These are phyloP conservation scores for Anorthoa munda DNA, from an alignment of 2,888 invertebrate genomes.

Conservation along the genomic window DNA sequence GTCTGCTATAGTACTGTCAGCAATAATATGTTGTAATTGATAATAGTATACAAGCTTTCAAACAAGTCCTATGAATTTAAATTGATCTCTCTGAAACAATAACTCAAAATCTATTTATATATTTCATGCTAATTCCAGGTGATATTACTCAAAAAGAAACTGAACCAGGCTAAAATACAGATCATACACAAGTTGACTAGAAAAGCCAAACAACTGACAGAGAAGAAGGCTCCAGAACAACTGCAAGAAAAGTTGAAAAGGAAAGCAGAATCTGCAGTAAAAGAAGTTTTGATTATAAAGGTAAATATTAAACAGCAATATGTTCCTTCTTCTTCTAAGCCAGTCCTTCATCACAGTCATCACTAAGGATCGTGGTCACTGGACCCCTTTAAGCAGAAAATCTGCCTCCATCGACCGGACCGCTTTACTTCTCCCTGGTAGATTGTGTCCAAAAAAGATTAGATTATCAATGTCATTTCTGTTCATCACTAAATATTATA, in stretches of 20 bases:
- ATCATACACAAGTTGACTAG: constrained; percentile 86
- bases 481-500: no score
- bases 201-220: constrained; percentile 83
- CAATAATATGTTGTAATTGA: no score
- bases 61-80: neutral
- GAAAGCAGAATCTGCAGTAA: constrained; percentile 85
- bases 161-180: constrained; percentile 86
- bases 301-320: constrained; percentile 66
- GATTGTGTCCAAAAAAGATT: no score
- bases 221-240: constrained; percentile 82
- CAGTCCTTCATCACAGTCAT: no score
- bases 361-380: no score
- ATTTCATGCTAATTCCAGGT: constrained; percentile 76
- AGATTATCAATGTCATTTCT: no score
- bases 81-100: neutral
- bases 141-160: constrained; percentile 83
- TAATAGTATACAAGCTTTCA: no score
- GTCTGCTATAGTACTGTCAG: no score
- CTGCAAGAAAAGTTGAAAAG: constrained; percentile 82
- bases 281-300: constrained; percentile 87
- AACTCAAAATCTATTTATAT: neutral
- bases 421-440: no score
- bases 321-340: no score
- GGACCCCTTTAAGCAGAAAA: no score
- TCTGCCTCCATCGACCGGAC: no score